Conservation (phyloP, 2,113 vertebrate genomes). For the Paradoxurus hermaphroditus region DNA sequence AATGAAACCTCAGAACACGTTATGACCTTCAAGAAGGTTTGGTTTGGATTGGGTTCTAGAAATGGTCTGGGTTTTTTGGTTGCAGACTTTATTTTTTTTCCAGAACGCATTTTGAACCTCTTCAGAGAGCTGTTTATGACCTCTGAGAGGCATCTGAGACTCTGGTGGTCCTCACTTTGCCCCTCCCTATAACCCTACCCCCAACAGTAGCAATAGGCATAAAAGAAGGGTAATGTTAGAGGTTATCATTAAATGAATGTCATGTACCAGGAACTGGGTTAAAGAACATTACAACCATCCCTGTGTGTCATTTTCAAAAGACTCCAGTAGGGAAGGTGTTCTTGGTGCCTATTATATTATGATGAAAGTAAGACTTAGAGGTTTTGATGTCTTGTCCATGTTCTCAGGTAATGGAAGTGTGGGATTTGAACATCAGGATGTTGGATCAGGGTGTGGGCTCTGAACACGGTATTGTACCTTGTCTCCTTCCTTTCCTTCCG, state of each 20-base stretch:
- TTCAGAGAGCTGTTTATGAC: slow-evolving; percentile 26
- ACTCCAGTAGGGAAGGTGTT: neutral
- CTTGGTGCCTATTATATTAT: too few relatives aligned
- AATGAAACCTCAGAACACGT: slow-evolving; percentile 76
- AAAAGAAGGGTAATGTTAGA: neutral
- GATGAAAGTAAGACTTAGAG: neutral
- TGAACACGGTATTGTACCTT: neutral
- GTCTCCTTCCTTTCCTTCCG: neutral
- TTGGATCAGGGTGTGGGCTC: neutral
- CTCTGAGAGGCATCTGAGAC: neutral
- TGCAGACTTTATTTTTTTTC: slow-evolving; percentile 33
- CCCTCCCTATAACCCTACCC: neutral
- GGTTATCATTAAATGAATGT: neutral
- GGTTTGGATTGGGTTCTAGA: slow-evolving; percentile 75
- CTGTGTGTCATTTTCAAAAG: neutral
- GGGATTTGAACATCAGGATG: neutral
- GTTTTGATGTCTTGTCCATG: neutral
- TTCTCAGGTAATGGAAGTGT: neutral
- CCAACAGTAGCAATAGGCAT: neutral
- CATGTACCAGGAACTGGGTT: neutral
- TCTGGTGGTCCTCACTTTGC: neutral
- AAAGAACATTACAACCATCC: neutral
- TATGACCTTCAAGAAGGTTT: slow-evolving; percentile 78
- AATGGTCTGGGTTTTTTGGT: slow-evolving; percentile 63
- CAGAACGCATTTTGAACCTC: slow-evolving; percentile 54